Conservation (phyloP, 1,140 invertebrate species). For the Tyrophagus putrescentiae region DNA sequence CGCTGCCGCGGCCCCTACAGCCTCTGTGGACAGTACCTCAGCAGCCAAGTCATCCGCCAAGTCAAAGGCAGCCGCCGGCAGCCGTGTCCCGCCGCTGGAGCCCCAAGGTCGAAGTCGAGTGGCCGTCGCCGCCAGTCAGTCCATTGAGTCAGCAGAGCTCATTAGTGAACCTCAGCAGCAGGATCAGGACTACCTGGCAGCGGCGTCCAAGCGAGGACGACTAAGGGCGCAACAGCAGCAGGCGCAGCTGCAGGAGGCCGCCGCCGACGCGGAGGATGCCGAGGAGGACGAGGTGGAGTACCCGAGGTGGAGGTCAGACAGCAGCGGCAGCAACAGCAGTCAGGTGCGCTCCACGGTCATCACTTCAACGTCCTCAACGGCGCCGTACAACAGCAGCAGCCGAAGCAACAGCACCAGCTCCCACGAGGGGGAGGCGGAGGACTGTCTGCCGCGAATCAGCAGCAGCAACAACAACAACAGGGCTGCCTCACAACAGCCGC, state of each 20-base stretch:
- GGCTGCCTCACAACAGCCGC: background rate
- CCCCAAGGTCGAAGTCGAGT: background rate
- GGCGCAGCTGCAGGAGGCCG: slow-evolving; percentile 26
- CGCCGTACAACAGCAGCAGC: background rate
- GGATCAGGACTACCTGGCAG: slow-evolving; percentile 26
- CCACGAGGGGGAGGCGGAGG: background rate
- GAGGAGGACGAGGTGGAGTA: slow-evolving; percentile 2
- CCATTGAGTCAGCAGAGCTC: slow-evolving; percentile 30
- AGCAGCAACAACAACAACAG: background rate
- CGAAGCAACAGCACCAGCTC: background rate
- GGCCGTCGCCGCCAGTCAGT: background rate
- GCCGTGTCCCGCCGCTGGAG: too few relatives aligned
- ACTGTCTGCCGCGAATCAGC: too few relatives aligned
- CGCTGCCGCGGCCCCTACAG: background rate
- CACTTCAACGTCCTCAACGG: background rate
- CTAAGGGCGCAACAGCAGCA: background rate
- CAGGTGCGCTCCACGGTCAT: background rate
- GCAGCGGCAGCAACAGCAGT: background rate
- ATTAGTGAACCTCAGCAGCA: slow-evolving; percentile 32
- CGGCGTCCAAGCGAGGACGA: background rate
- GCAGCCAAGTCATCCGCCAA: background rate
- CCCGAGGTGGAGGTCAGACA: background rate
- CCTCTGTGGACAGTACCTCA: background rate
- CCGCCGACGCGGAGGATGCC: slow-evolving; percentile 24
- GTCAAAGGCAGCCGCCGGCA: too few relatives aligned